Base-by-base conservation (phyloP, 2,797 vertebrate genomes). In the Propithecus deckenii region DNA sequence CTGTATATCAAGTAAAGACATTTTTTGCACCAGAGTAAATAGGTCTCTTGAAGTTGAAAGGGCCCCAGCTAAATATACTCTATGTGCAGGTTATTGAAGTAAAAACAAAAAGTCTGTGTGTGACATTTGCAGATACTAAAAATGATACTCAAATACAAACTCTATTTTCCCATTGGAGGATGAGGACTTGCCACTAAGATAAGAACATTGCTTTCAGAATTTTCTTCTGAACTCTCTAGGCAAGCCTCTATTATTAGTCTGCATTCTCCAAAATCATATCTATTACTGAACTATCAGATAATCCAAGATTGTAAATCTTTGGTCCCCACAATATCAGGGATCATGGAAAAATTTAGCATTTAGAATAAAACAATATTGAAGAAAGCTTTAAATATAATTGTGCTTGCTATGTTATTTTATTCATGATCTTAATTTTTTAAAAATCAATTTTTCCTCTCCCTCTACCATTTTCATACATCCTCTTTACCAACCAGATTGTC, bases 121-220 rank as follows among this genome's bases (percentile, higher is more conserved):
- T 98, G 98, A 98, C 97, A 98, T 99, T 99, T 99, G 94, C 52
- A 95, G 98, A 85, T 95, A 89, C 96, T 98, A 97, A 98, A 94
- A 98, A 96, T 89, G 97, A 97, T 89, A 90, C 97, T 98, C 81
- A 97, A 97, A 97, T 96, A 98, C 97, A 98, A 98, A 97, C 61
- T 97, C 61, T n/a, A 81, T 38, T 95, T 96, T 95, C 88, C 86
- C 96, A 86, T 48, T 92, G 95, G 94, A 90, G 74, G 96, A 94
- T 78, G 28, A 86, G 41, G 76, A 25, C 48, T 93, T 95, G 86
- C 79, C 18, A 43, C 76, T 81, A 69, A 94, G 50, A 80, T 72
- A 90, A 48, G 38, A 90, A 71, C 67, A 35, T 20, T 96, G 63
- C 71, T 97, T 97, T 97, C 94, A 95, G 90, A 97, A 96, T 97